Evolutionary conservation across 2,113 vertebrate species (phyloP), one percentile per base, ranked within the genome.

Genomic region (Forbesichthys agassizii): DNA sequence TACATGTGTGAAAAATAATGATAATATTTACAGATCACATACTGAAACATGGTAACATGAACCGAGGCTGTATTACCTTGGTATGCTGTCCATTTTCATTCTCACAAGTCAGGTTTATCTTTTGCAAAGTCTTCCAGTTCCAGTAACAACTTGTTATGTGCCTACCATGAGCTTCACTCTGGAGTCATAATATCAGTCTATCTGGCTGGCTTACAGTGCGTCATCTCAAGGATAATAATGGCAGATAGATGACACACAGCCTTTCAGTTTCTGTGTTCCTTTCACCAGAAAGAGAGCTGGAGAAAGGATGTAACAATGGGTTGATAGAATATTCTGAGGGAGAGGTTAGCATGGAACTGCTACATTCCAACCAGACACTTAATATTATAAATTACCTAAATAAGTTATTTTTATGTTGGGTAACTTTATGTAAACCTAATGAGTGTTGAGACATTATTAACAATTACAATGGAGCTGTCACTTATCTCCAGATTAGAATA

Each of bases 151-250:
- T 51, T 66, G 71, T 56, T 33, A 54, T 66, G 73, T 53, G 57
- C 65, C 64, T 53, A 68, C 71, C 65, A 67, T 33, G 57, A 9
- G 84, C 61, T 85, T 79, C 66, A 74, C 75, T 77, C 74, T 70
- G 70, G 75, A 85, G 72, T 82, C 68, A 69, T 66, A 80, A 85
- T 76, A 83, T 90, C 84, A 89, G 82, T 81, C 52, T 68, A 59
- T 83, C 79, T 84, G 72, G 61, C 8, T 9, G 62, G 62, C 56
- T 78, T 78, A 81, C 75, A 76, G 69, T 86, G 74, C 84, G 61
- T 80, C 77, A 79, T 64, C 77, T 61, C 27, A 27, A 33, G 73
- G 72, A 75, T 73, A 9, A 68, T 70, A 71, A 2, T 27, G 27
- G 3, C 27, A 27, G 27, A 27, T 27, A 27, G 2, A 27, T 27